Evolutionary conservation across 2,888 invertebrate genomes (phyloP).

Genomic region (Agonopterix alstromeriana): DNA sequence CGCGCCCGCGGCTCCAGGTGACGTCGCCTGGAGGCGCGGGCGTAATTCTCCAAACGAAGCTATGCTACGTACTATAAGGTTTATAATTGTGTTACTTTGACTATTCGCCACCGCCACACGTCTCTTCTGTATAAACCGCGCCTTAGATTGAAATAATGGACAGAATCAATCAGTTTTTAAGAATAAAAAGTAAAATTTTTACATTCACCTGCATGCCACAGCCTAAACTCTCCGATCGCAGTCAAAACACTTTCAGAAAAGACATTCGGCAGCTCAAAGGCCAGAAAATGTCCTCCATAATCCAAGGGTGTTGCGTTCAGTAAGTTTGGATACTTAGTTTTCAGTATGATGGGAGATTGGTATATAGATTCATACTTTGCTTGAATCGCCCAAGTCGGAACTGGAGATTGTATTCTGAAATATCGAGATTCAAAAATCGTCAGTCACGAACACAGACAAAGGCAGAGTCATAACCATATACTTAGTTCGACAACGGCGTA

Average conservation of each 20-base stretch:
- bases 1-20: too few relatives aligned
- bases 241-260: slow-evolving; percentile 79
- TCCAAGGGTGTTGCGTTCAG: slow-evolving; percentile 77
- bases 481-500: too few relatives aligned
- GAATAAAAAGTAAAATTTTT: not conserved
- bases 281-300: slow-evolving; percentile 88
- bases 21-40: too few relatives aligned
- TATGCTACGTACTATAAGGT: too few relatives aligned
- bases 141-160: too few relatives aligned
- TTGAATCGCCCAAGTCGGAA: slow-evolving; percentile 81
- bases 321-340: slow-evolving; percentile 77
- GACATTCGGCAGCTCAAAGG: slow-evolving; percentile 82
- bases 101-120: too few relatives aligned
- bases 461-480: too few relatives aligned
- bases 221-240: slow-evolving; percentile 6
- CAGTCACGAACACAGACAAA: too few relatives aligned
- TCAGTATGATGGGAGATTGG: slow-evolving; percentile 71
- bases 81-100: too few relatives aligned
- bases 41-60: too few relatives aligned
- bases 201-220: not conserved
- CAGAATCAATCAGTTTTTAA: too few relatives aligned
- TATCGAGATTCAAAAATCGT: not conserved
- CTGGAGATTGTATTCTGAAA: slow-evolving; percentile 55
- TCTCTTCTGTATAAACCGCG: too few relatives aligned
- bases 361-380: slow-evolving; percentile 81